Conservation (phyloP, 1,140 invertebrate genomes). For the Acyrthosiphon pisum region DNA sequence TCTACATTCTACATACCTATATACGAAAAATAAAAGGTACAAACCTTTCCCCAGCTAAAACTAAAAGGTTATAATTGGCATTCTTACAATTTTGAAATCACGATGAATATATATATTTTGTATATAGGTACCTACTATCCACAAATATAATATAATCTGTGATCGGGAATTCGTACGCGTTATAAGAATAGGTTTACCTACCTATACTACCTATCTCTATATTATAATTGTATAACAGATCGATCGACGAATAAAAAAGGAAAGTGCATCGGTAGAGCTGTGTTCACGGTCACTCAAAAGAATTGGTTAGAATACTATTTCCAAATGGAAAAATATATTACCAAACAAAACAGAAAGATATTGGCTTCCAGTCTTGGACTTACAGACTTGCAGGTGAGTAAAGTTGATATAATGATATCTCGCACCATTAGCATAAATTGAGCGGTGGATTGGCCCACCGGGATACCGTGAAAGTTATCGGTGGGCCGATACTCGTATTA, state of each 20-base stretch:
- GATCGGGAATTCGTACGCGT: neutral
- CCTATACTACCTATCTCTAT: too few species aligned
- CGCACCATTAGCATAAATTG: neutral
- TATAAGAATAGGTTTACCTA: neutral
- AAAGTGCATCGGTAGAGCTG: constrained; percentile 70
- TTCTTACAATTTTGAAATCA: neutral
- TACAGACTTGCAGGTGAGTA: constrained; percentile 92
- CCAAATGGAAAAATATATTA: constrained; percentile 98
- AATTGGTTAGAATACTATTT: constrained; percentile 94
- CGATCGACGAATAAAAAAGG: constrained; percentile 58
- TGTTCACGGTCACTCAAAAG: constrained; percentile 91
- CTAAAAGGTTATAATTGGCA: neutral
- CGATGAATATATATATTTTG: neutral
- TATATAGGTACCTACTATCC: neutral
- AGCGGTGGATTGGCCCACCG: too few species aligned
- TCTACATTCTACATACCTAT: too few species aligned
- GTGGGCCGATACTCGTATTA: too few species aligned
- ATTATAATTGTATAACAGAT: neutral
- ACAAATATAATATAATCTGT: neutral
- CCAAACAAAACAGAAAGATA: constrained; percentile 95
- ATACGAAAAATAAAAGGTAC: too few species aligned
- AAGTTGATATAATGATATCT: neutral
- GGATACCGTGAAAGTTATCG: too few species aligned
- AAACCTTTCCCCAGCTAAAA: neutral
- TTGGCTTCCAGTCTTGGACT: constrained; percentile 93